Percentiles rank a stretch among this genome's conserved stretches.
phyloP scores from a whole-genome alignment of 1,140 invertebrate species.

The Bombus picipes region DNA sequence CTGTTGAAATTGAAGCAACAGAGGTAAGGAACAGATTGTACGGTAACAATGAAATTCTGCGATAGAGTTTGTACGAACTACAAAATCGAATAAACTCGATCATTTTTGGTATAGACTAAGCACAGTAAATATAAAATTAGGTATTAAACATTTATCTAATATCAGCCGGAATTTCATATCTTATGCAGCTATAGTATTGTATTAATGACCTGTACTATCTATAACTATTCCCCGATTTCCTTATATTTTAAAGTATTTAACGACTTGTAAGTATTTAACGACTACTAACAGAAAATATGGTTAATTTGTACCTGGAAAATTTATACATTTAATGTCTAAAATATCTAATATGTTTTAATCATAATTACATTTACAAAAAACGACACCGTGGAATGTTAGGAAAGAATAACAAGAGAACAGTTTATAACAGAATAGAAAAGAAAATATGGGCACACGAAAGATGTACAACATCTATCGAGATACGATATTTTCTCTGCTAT shows the following conservation, averaged over 20 bases:
- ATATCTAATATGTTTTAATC: too few species aligned
- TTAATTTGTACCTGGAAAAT: not conserved
- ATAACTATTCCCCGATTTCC: not conserved
- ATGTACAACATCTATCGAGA: conserved; percentile 30
- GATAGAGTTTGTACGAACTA: not conserved
- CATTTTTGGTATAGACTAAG: not conserved
- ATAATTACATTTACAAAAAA: too few species aligned
- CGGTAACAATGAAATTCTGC: not conserved
- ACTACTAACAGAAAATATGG: too few species aligned
- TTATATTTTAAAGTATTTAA: not conserved
- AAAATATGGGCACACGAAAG: conserved; percentile 10
- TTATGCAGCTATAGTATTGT: not conserved
- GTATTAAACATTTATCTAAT: not conserved
- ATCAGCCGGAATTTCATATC: not conserved
- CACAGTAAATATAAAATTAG: not conserved
- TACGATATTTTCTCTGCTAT: conserved; percentile 38
- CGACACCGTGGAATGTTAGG: too few species aligned
- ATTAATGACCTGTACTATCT: not conserved
- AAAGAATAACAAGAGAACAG: not conserved
- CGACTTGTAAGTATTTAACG: not conserved
- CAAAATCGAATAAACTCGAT: not conserved
- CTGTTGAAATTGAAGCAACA: not conserved
- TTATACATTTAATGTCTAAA: not conserved
- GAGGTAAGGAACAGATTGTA: not conserved
- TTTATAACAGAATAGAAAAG: not conserved